Evolutionary conservation across 2,888 invertebrate species (phyloP), one percentile per base, ranked within the genome.

Genomic region (Ichneumoninae sp.): DNA sequence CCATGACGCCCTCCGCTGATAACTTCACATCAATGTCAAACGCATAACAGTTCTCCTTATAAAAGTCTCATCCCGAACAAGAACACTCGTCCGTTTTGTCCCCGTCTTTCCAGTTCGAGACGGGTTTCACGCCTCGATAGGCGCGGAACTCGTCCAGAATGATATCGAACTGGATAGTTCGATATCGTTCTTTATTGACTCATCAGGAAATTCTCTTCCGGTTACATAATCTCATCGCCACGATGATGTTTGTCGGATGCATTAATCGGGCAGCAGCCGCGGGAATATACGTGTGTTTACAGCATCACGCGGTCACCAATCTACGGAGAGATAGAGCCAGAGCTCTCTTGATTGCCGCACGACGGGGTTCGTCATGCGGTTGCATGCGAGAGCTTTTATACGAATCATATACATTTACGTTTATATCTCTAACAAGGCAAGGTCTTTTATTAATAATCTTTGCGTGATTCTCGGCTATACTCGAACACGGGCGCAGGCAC

Each of bases 161-260:
- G 33, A 33, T 33, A 7, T 33, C 7, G 33, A 33, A 33, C 33
- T 33, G 5, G 33, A 7, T 33, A 33, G 33, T 26, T 30, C 10
- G 70, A 68, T 50, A 40, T 79, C 83, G 40, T 57, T 69, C 47
- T 44, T 85, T 79, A 84, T 87, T 87, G 83, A 84, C 74, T 86
- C 82, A 85, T 86, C 86, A 83, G 84, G 85, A 86, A 86, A 85
- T 86, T 76, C 69, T 83, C 84, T 83, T 86, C 83, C 86, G 86
- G 82, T 86, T 86, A 70, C 84, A 86, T 85, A 87, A 87, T 86
- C 81, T 62, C 44, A 8, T 60, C 19, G 74, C 54, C 60, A 0
- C 66, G 72, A 16, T 68, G 44, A 76, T 77, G 66, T 78, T 69
- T 80, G 80, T 77, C 82, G 71, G 75, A 57, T 82, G 65, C 36